Base-by-base conservation (phyloP, 2,888 invertebrate genomes). In the Alcis repandata region DNA sequence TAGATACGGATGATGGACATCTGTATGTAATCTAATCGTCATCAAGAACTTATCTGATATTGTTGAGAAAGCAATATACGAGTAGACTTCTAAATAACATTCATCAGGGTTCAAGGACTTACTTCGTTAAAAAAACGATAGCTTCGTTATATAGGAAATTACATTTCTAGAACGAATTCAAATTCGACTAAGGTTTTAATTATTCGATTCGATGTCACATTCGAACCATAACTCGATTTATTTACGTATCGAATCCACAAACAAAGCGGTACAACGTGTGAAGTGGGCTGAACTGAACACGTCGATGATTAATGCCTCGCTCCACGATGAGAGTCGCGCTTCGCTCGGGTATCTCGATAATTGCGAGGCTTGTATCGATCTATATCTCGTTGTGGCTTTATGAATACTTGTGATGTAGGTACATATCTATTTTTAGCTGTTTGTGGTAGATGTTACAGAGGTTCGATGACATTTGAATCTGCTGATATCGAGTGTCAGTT, bases 231-330 rank as follows among this genome's bases (percentile, higher is more conserved):
- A 51, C 52, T 63, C 52, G 58, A 57, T 58, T n/a, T 51, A 57
- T 61, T 36, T 51, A 36, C 40, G 19, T 7, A 40, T 63, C 36
- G 45, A 51, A 36, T 22, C 62, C 51, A 38, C 63, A 71, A 70
- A 71, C 69, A 69, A 71, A 67, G 67, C 71, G 66, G 43, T 27
- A 17, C 57, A 38, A 59, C 69, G 66, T 64, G 72, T 69, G 69
- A 71, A 71, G 64, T 61, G 71, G 63, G 59, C 64, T 67, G 71
- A 67, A 68, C 64, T 67, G 71, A 67, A 67, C 68, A 67, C 69
- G 67, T 51, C 67, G 68, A 67, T 71, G 73, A 73, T 73, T 73
- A 69, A 73, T 69, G 69, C 67, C 62, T 58, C 69, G 64, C 56
- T 62, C 66, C 46, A 48, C 54, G 70, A 36, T 43, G 57, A 66